Base-by-base conservation (phyloP, 2,888 invertebrate species). In the Drosophila kuntzei region DNA sequence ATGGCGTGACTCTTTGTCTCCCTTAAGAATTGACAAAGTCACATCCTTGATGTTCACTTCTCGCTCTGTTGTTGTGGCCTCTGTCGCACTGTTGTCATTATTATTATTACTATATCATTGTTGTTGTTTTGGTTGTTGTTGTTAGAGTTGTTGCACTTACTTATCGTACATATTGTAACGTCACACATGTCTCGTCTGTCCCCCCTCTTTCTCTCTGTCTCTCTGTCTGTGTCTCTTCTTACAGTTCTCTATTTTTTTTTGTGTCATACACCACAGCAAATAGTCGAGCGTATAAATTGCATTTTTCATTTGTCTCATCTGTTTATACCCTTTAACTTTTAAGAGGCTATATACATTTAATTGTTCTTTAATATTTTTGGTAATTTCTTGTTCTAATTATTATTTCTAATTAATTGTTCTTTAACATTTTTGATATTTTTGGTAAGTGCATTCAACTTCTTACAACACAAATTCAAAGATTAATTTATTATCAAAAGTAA, bases 61-160 rank as follows among this genome's bases (percentile, higher is more conserved):
- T 54, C 46, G 16, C 37, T 36, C 34, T 43, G 39, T 59, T 49
- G 2, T 20, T 68, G 50, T 68, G 55, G 44, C 49, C 54, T 47
- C 49, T 43, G 68, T 36, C 66, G 51, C 61, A 49, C 58, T 72
- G 69, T 57, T 72, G 72, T 80, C 68, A 64, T 79, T 85, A 71
- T 76, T 79, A 63, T 76, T 78, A 73, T 79, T 76, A 79, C 85
- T 74, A 76, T 87, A 77, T 67, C 63, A 80, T 74, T 77, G 69
- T 77, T 71, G 65, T 71, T 72, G 58, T 67, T 66, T n/a, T n/a
- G n/a, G 43, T 66, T 57, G 71, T 70, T 59, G 62, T 65, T 51
- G 29, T 55, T 62, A 53, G 11, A 47, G 46, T 67, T 65, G 62
- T 67, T 82, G 44, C 68, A 62, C 61, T 79, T 76, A 76, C 80